Conservation (phyloP, 2,797 vertebrate genomes). For the Poliocrania exsul region DNA sequence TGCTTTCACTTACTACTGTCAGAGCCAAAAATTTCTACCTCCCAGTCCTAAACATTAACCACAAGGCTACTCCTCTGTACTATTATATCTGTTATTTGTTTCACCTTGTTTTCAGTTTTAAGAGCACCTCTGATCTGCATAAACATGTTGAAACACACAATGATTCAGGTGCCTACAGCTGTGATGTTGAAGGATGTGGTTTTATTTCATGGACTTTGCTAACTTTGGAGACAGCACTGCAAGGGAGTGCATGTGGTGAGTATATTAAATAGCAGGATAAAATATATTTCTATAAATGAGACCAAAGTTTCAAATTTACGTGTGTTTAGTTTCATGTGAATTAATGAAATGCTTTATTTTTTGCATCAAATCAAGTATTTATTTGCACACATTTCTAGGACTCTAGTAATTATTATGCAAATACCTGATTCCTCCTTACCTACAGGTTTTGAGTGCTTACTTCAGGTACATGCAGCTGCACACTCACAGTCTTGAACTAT, state of each 20-base stretch:
- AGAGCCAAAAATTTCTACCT: slow-evolving; percentile 51
- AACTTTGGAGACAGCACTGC: slow-evolving; percentile 76
- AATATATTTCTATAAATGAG: neutral
- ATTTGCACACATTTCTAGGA: neutral
- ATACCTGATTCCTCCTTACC: neutral
- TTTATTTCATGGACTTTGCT: slow-evolving; percentile 77
- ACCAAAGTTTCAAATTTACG: neutral
- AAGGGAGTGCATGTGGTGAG: slow-evolving; percentile 76
- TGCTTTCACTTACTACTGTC: slow-evolving; percentile 33
- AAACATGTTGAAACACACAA: slow-evolving; percentile 82
- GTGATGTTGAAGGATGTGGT: slow-evolving; percentile 79
- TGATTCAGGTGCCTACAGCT: slow-evolving; percentile 82
- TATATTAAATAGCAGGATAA: neutral
- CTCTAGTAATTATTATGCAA: neutral
- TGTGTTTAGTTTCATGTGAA: neutral
- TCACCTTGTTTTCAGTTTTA: slow-evolving; percentile 75
- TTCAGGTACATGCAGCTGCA: neutral
- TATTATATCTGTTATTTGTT: slow-evolving; percentile 54
- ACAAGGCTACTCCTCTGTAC: slow-evolving; percentile 33
- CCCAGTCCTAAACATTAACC: slow-evolving; percentile 50
- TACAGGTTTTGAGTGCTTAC: neutral
- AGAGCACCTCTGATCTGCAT: slow-evolving; percentile 80
- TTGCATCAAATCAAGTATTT: neutral
- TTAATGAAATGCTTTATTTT: neutral
- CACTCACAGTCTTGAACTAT: neutral